Evolutionary conservation across 2,113 vertebrate species (phyloP).

Genomic region (Riparia riparia): DNA sequence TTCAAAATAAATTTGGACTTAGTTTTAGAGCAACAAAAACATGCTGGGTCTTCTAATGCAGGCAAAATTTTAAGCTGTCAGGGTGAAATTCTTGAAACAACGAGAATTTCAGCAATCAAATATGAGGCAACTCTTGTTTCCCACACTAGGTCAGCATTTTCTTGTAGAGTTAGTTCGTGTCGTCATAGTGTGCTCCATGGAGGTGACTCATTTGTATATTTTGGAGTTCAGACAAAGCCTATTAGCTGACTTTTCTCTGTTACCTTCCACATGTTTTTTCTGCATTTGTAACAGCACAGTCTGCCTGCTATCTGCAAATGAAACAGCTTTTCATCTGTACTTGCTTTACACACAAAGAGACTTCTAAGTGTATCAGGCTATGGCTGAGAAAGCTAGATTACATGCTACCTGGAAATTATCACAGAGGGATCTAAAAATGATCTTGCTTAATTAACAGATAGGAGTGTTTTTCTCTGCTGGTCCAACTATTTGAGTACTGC

Average conservation of each 20-base stretch:
- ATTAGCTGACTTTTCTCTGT: not conserved
- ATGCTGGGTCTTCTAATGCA: not conserved
- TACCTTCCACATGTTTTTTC: not conserved
- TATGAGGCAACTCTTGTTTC: constrained; percentile 2
- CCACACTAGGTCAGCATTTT: not conserved
- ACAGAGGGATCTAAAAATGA: not conserved
- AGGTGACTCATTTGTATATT: not conserved
- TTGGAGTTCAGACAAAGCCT: constrained; percentile 9
- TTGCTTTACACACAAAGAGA: not conserved
- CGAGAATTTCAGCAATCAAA: not conserved
- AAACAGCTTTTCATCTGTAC: not conserved
- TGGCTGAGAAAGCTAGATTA: not conserved
- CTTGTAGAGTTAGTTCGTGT: not conserved
- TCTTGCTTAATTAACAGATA: not conserved
- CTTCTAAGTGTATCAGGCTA: not conserved
- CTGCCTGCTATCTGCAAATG: not conserved
- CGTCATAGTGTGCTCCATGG: not conserved
- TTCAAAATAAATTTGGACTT: not conserved
- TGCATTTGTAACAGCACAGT: not conserved
- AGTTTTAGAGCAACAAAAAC: not conserved
- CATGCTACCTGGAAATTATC: not conserved
- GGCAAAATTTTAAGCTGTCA: not conserved
- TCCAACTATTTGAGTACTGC: not conserved
- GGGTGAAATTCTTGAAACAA: not conserved
- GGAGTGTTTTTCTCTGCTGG: not conserved